Conservation (phyloP, 37 sponge, comb jelly and placozoan species). For the Bolinopsis microptera region DNA sequence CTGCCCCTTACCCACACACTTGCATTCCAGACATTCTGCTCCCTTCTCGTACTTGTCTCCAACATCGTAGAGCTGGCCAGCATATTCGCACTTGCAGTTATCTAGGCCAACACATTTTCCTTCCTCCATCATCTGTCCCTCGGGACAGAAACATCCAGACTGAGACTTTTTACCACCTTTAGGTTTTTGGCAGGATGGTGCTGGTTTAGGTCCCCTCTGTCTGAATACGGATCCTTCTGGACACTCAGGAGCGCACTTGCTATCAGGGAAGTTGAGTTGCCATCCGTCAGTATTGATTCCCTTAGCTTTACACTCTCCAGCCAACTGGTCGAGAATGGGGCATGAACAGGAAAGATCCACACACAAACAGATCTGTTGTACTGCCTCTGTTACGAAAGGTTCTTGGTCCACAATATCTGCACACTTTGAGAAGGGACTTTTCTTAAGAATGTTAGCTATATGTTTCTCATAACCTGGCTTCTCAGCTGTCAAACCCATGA, state of each 20-base stretch:
- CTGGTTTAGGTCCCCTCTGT: conserved; percentile 15
- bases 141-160: conserved; percentile 50
- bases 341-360: not conserved
- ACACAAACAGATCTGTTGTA: not conserved
- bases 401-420: not conserved
- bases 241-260: not conserved
- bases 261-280: conserved; percentile 6
- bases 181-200: conserved; percentile 25
- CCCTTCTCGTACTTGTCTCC: conserved; percentile 43
- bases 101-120: not conserved
- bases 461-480: not conserved
- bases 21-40: conserved; percentile 7
- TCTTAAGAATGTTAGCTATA: not conserved
- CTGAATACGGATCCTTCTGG: not conserved
- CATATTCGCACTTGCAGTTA: conserved; percentile 42
- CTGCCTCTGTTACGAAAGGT: not conserved
- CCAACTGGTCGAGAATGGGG: not conserved
- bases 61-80: conserved; percentile 24
- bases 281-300: not conserved
- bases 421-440: not conserved
- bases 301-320: not conserved
- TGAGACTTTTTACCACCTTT: conserved; percentile 34
- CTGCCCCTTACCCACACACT: not conserved
- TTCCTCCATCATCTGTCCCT: conserved; percentile 33
- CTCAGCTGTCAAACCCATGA: not conserved